Evolutionary conservation across 2,113 vertebrate genomes (phyloP).

Genomic region (Patagioenas fasciata): DNA sequence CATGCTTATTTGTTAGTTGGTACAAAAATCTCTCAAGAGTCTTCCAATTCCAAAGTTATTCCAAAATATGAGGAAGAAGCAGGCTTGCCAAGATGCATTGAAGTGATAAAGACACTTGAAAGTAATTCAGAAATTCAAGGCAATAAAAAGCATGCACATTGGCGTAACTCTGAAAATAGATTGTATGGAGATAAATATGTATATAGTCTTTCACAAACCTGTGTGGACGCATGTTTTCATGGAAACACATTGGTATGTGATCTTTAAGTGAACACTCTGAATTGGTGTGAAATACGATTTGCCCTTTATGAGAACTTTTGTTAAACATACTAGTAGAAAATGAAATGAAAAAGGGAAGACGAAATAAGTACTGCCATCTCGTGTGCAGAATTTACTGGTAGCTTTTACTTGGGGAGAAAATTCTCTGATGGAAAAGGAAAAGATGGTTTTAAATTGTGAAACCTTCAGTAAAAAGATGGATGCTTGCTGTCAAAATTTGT

Average conservation of each 20-base stretch:
- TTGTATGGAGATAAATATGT: not conserved
- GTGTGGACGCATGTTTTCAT: not conserved
- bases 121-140: constrained; percentile 35
- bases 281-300: not conserved
- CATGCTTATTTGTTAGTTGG: not conserved
- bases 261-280: not conserved
- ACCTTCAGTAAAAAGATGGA: not conserved
- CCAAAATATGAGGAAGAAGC: constrained; percentile 8
- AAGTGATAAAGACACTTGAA: constrained; percentile 42
- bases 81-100: constrained; percentile 32
- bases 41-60: not conserved
- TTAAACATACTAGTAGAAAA: not conserved
- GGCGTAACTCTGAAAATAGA: constrained; percentile 3
- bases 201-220: not conserved
- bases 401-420: not conserved
- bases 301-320: not conserved
- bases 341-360: not conserved
- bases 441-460: not conserved
- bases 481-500: not conserved
- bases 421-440: not conserved
- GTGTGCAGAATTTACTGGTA: not conserved
- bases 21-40: not conserved
- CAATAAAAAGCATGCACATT: constrained; percentile 3
- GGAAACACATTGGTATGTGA: not conserved
- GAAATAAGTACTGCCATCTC: not conserved